A percentile compares a stretch with the other conserved stretches of the same genome.
phyloP scores from a whole-genome alignment of 2,113 vertebrate genomes.

The Amazona vittata region DNA sequence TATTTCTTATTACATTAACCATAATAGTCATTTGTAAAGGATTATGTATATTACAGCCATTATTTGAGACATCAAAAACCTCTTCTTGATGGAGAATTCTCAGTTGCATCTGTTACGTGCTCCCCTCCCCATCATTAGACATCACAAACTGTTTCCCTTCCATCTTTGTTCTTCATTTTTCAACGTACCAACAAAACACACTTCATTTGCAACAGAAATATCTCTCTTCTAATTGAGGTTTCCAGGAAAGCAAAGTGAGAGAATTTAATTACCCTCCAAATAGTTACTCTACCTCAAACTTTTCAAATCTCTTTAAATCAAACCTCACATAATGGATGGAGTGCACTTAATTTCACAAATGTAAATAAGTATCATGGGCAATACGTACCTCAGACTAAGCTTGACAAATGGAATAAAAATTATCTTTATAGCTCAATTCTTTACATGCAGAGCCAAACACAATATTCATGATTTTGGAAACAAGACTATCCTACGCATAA shows the following conservation, averaged over 20 bases:
- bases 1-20: constrained; percentile 36
- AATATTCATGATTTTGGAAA: neutral
- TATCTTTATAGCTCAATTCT: neutral
- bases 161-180: neutral
- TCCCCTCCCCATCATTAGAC: neutral
- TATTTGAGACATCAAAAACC: neutral
- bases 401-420: neutral
- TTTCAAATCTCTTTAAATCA: constrained; percentile 34
- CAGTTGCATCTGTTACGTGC: neutral
- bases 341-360: neutral
- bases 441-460: neutral
- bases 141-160: neutral
- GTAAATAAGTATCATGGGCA: neutral
- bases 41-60: neutral
- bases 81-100: constrained; percentile 14
- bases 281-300: constrained; percentile 19
- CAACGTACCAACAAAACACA: constrained; percentile 14
- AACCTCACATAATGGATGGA: neutral
- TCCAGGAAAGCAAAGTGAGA: neutral
- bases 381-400: neutral
- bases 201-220: constrained; percentile 25
- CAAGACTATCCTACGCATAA: neutral
- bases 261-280: constrained; percentile 51
- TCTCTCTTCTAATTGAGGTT: constrained; percentile 24
- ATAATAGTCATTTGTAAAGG: neutral